Conservation (phyloP, 2,888 invertebrate genomes). For the Platycheirus rosarum region DNA sequence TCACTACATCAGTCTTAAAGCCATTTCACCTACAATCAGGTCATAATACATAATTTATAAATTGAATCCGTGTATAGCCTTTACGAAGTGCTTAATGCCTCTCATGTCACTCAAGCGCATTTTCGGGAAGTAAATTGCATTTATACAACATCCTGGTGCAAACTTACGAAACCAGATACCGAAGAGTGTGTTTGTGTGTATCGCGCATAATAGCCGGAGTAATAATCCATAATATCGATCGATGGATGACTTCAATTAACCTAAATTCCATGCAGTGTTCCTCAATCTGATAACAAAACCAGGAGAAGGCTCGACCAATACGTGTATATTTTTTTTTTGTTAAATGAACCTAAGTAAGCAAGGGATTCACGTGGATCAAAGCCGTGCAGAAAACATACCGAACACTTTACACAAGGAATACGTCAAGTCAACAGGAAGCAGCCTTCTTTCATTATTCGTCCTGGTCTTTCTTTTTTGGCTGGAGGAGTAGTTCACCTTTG, state of each 20-base stretch:
- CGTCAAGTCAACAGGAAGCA: not conserved
- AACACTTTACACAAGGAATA: conserved; percentile 9
- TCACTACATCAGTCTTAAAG: not conserved
- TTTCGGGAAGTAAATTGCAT: conserved; percentile 41
- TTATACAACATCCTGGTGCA: not conserved
- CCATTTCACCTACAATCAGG: conserved; percentile 32
- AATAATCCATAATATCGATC: conserved; percentile 49
- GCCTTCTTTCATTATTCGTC: not conserved
- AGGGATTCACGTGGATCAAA: conserved; percentile 29
- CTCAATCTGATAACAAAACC: conserved; percentile 51
- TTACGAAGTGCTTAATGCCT: not conserved
- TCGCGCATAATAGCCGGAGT: not conserved
- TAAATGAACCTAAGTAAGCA: conserved; percentile 41
- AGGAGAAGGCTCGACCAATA: conserved; percentile 29
- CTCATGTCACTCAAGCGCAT: conserved; percentile 32
- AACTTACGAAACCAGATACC: conserved; percentile 32
- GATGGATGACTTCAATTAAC: conserved; percentile 71
- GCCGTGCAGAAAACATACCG: too few species aligned
- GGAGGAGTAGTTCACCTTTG: conserved; percentile 1
- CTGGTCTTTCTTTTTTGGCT: not conserved
- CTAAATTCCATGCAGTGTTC: conserved; percentile 52
- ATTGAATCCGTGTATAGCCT: conserved; percentile 2
- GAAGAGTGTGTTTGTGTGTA: not conserved
- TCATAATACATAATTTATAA: conserved; percentile 25
- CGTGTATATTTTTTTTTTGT: not conserved